Percentiles rank a stretch among this genome's conserved stretches.
Conservation (phyloP, 1,140 invertebrate species). For the Listronotus bonariensis region DNA sequence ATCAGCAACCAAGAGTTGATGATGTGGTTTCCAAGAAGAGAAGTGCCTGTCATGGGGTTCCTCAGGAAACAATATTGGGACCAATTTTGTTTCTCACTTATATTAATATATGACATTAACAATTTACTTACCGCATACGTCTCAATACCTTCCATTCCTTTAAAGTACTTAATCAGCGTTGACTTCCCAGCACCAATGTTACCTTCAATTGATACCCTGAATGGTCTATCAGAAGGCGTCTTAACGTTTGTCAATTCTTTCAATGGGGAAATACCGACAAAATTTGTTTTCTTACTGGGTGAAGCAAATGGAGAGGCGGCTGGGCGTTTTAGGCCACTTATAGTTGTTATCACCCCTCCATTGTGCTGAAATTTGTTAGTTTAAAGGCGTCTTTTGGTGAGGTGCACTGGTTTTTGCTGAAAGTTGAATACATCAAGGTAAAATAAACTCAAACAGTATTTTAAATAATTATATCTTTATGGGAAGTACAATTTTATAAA, state of each 20-base stretch:
- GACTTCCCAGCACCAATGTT: constrained; percentile 95
- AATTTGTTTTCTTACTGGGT: constrained; percentile 59
- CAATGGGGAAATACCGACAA: constrained; percentile 55
- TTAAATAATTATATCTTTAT: too few species aligned
- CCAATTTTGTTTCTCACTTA: too few species aligned
- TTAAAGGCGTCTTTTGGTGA: background rate
- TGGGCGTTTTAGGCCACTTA: constrained; percentile 34
- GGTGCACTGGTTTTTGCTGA: background rate
- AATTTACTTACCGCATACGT: constrained; percentile 49
- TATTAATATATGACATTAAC: too few species aligned
- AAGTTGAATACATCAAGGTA: background rate
- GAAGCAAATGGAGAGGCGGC: constrained; percentile 27
- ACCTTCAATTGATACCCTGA: constrained; percentile 82
- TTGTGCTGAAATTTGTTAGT: constrained; percentile 13
- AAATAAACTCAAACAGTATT: too few species aligned
- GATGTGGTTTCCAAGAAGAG: too few species aligned
- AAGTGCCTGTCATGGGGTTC: too few species aligned
- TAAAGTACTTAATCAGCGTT: constrained; percentile 85
- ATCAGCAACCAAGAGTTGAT: too few species aligned
- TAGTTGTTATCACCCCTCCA: constrained; percentile 45
- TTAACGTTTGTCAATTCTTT: constrained; percentile 46
- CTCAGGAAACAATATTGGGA: too few species aligned
- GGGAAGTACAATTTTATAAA: too few species aligned
- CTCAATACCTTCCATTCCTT: constrained; percentile 56
- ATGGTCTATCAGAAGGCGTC: constrained; percentile 49